phyloP scores from a whole-genome alignment of 2,888 invertebrate species.

The Glyphotaelius pellucidus region DNA sequence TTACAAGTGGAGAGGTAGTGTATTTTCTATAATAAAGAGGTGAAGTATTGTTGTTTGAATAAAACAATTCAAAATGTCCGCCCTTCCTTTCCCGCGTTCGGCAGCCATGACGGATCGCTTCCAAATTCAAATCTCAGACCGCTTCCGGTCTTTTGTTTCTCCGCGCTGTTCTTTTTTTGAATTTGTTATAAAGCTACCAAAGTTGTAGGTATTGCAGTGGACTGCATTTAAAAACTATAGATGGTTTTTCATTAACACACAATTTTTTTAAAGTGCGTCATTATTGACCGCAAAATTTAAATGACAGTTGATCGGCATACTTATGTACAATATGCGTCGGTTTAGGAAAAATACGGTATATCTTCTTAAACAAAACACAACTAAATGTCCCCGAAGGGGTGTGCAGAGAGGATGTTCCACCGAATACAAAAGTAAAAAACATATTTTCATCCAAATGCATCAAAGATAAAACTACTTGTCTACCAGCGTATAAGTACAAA shows the following conservation, averaged over 20 bases:
- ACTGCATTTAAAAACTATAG: neutral
- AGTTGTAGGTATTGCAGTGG: neutral
- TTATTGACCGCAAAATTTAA: too few relatives aligned
- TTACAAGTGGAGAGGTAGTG: neutral
- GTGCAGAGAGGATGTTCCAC: too few relatives aligned
- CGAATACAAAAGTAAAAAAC: too few relatives aligned
- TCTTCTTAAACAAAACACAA: too few relatives aligned
- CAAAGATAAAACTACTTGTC: too few relatives aligned
- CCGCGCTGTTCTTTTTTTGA: conserved; percentile 49
- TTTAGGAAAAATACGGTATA: too few relatives aligned
- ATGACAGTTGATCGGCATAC: too few relatives aligned
- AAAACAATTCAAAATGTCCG: conserved; percentile 54
- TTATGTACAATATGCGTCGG: too few relatives aligned
- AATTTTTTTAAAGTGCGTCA: too few relatives aligned
- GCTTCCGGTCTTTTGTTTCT: conserved; percentile 61
- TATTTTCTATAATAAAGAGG: neutral
- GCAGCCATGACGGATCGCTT: conserved; percentile 59
- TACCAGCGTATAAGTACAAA: too few relatives aligned
- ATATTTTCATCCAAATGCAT: too few relatives aligned
- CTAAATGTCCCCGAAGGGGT: too few relatives aligned
- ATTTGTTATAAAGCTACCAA: neutral
- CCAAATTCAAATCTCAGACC: conserved; percentile 64
- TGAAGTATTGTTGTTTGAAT: neutral
- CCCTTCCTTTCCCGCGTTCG: conserved; percentile 55
- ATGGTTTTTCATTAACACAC: neutral